These are phyloP conservation scores for Corvus moneduloides DNA, from an alignment of 2,113 vertebrate species.

Conservation along the genomic window DNA sequence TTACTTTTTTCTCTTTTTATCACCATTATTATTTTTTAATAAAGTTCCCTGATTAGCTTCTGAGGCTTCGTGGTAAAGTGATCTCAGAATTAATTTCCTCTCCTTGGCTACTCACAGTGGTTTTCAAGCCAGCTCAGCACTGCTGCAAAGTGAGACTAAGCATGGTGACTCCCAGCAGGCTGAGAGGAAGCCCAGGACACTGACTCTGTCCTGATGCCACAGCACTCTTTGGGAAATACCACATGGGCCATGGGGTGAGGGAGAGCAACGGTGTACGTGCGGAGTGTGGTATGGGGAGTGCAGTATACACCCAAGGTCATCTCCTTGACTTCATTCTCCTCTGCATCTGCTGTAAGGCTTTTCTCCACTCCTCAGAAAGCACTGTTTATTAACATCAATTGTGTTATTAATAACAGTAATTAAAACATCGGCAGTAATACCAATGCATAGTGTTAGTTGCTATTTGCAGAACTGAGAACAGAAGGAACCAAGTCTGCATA, in stretches of 20 bases:
- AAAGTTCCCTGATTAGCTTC: constrained; percentile 48
- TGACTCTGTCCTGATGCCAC: neutral
- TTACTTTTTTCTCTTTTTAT: constrained; percentile 43
- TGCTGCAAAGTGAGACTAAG: neutral
- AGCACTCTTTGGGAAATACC: neutral
- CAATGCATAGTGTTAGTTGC: neutral
- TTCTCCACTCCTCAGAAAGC: neutral
- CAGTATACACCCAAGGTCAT: neutral
- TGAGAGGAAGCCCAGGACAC: neutral
- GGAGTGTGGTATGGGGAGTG: neutral
- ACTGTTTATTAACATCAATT: neutral
- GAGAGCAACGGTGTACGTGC: rapidly evolving
- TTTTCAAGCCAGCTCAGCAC: neutral
- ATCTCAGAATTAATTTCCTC: constrained; percentile 57
- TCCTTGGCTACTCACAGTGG: neutral
- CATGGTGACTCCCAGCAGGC: neutral
- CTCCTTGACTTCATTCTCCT: neutral
- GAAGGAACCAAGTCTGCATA: neutral
- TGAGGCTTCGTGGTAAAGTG: neutral
- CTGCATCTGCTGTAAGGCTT: neutral
- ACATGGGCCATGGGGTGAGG: neutral
- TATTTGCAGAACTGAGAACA: neutral
- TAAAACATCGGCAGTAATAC: neutral
- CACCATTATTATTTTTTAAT: constrained; percentile 54
- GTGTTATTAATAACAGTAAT: neutral